Evolutionary conservation across 2,888 invertebrate genomes (phyloP), one percentile per base, ranked within the genome.

Genomic region (Cyaniris semiargus): DNA sequence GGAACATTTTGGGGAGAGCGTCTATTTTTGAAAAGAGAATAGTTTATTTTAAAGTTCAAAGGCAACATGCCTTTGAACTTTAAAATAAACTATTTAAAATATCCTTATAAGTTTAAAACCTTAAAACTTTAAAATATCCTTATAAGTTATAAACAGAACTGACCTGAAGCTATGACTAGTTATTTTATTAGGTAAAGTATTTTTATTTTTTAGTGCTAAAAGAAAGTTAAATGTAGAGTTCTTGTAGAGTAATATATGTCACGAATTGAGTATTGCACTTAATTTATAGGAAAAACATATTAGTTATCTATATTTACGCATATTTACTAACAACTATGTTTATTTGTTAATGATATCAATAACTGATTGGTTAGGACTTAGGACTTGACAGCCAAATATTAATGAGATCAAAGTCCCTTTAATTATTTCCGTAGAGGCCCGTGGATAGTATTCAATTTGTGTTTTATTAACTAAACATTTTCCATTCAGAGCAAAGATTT

Each of bases 1-100:
- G 74, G 18, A 74, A 74, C 74, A 27, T 53, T 74, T 74, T 74
- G 48, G 74, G 74, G 74, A 74, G 48, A 53, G 48, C 74, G 23
- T 53, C 53, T 74, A 74, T 23, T 74, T 53, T 48, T 27, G 53
- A 74, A 72, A 72, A n/a, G 18, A 8, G 27, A 31, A 27, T 48
- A 48, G 74, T 53, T 74, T 74, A 48, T 27, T 27, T 74, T 27
- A 74, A 27, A 74, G 48, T 74, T 53, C 74, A 74, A 15, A 74
- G 74, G 48, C 74, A 53, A 18, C 7, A 21, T 71, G 38, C 38
- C n/a, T 38, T n/a, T n/a, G n/a, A n/a, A n/a, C n/a, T n/a, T n/a
- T n/a, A n/a, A n/a, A n/a, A n/a, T n/a, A n/a, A n/a, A n/a, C n/a
- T n/a, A n/a, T n/a, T n/a, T n/a, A n/a, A n/a, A n/a, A n/a, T n/a